These are phyloP conservation scores for Burhinus bistriatus DNA, from an alignment of 2,113 vertebrate species.

Conservation along the genomic window DNA sequence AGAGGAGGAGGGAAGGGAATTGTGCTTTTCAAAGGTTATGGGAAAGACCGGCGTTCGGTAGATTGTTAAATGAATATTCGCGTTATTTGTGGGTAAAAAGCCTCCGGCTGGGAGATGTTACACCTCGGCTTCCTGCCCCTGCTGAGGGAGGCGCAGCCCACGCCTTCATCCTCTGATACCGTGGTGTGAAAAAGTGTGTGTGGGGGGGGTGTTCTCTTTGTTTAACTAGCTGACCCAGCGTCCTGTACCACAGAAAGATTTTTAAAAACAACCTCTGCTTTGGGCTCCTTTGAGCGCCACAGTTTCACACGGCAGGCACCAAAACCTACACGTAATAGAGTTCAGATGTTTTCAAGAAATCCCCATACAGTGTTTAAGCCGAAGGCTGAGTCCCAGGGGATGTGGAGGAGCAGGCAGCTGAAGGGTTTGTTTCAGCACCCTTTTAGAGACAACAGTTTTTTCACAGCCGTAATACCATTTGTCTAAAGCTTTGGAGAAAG, in stretches of 20 bases:
- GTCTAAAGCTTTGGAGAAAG: not conserved
- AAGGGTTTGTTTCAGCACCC: not conserved
- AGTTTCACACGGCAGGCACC: not conserved
- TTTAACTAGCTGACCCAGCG: not conserved
- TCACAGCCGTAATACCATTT: not conserved
- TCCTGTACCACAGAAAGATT: not conserved
- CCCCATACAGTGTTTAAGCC: fast-evolving
- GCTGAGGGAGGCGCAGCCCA: not conserved
- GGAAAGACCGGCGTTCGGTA: not conserved
- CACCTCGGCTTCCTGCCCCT: not conserved
- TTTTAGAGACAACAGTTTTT: not conserved
- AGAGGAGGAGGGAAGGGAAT: no score
- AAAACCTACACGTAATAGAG: fast-evolving
- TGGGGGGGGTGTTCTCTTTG: no score
- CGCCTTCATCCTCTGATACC: no score
- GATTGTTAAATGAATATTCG: not conserved
- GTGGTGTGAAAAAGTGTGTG: not conserved
- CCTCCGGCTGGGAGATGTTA: fast-evolving
- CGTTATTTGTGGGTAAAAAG: not conserved
- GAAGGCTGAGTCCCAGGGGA: not conserved
- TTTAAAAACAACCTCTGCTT: not conserved
- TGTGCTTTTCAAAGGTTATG: not conserved
- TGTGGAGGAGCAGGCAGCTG: not conserved
- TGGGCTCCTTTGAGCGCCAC: not conserved
- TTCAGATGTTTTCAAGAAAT: not conserved